Evolutionary conservation across 2,113 vertebrate species (phyloP), one percentile per base, ranked within the genome.

Genomic region (Prolemur simus): DNA sequence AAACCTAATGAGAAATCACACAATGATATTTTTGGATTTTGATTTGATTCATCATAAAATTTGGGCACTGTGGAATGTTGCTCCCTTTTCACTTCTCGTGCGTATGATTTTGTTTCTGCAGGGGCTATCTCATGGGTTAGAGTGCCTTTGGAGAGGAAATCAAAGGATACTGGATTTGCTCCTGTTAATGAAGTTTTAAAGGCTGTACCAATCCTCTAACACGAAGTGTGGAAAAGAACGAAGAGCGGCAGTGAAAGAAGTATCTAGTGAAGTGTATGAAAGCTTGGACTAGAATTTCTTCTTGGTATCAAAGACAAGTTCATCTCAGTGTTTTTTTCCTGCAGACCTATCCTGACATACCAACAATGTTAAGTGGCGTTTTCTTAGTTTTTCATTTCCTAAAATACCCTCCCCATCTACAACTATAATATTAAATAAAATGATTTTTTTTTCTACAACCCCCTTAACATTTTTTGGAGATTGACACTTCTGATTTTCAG

Each of bases 121-220:
- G 99, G 92, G 99, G 99, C 92, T 99, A 99, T 98, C 99, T 99
- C 89, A 99, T 99, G 99, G 99, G 99, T 86, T 99, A 99, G 98
- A 85, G 89, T 94, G 58, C 96, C 82, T 96, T 91, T 88, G 97
- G 87, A 94, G 96, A 82, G 39, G 91, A 25, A 91, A 78, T 49
- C 97, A 87, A 14, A 85, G 93, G 0, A 0, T 94, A 91, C n/a
- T 93, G 97, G 98, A 96, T 97, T 97, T 94, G 85, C 60, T 98
- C 96, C 97, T 95, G 83, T 86, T 93, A 74, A 37, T 45, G 2
- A 98, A 96, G 20, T 96, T 96, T 68, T 96, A 88, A 97, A 97
- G 97, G 20, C 68, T 64, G 18, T 83, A 69, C 94, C 73, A 78
- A 3, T 64, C 91, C 49, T 91, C 68, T 32, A 81, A 90, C 89